Evolutionary conservation across 2,797 vertebrate genomes (phyloP), one percentile per base, ranked within the genome.

Genomic region (Microhierax caerulescens): DNA sequence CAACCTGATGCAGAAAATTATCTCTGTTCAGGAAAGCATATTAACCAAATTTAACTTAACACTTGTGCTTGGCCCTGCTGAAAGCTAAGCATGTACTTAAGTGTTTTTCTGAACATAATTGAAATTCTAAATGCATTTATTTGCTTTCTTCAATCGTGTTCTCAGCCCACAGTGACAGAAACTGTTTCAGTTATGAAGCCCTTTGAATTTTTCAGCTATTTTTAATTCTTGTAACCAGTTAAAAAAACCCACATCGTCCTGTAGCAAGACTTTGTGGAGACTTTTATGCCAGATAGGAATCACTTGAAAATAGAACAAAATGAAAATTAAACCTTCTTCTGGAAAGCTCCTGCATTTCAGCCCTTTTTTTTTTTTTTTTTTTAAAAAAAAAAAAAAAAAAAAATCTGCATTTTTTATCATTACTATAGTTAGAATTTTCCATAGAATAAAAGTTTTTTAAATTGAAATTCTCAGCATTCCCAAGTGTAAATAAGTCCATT

Each of bases 1-100:
- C 77, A 89, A 79, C 63, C 77, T 91, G 83, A 96, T 94, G 84
- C 88, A 92, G 85, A 88, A 86, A 93, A 96, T 96, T 85, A 92
- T 96, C 80, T 86, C 56, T 67, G 36, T 86, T 94, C 63, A 92
- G 60, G 56, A 95, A 88, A 95, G 63, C 80, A 64, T 88, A 90
- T 95, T 93, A 97, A 81, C 69, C 25, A 88, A 9, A 20, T 95
- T 85, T 79, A 88, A 85, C 79, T 63, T 93, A 74, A 67, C 64
- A 37, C 11, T 72, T 0, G 0, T 47, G n/a, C 61, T 86, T 84
- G 75, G 63, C 27, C 39, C 63, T 74, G 34, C 59, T 92, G 70
- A 86, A 95, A 91, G 70, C 70, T 94, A 86, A 88, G 63, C 90
- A 88, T 0, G 0, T 73, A 59, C 25, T 70, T 92, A 51, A 73